A percentile compares a stretch with the other conserved stretches of the same genome.
Conservation (phyloP, 2,797 vertebrate species). For the Hirundo rustica region DNA sequence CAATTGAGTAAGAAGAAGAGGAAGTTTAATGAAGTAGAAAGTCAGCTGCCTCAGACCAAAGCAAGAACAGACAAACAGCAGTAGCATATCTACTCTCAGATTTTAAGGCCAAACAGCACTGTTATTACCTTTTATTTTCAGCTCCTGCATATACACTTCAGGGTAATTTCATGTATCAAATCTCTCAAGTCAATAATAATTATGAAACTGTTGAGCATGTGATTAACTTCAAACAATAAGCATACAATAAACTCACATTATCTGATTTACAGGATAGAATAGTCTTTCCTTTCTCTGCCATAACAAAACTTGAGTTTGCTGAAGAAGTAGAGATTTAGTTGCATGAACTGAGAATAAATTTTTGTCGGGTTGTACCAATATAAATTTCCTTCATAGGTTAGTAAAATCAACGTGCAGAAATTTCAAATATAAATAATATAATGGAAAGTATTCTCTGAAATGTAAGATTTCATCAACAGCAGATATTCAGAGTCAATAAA, state of each 20-base stretch:
- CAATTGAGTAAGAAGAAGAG: background rate
- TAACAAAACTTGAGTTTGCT: background rate
- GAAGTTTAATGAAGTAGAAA: background rate
- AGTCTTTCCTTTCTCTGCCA: background rate
- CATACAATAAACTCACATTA: background rate
- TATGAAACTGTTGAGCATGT: background rate
- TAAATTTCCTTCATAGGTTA: background rate
- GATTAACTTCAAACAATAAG: background rate
- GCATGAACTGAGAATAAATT: background rate
- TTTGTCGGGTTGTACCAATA: background rate
- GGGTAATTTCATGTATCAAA: background rate
- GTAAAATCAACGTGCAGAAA: background rate
- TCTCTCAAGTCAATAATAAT: background rate
- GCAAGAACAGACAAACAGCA: background rate
- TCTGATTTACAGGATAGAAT: background rate
- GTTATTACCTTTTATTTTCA: background rate
- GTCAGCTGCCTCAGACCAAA: background rate
- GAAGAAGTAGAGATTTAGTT: background rate
- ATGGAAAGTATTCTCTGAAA: background rate
- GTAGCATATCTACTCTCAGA: background rate
- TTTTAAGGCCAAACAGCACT: background rate
- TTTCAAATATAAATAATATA: background rate
- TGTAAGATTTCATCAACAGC: background rate
- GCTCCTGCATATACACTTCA: background rate
- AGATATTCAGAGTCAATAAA: background rate